Evolutionary conservation across 2,888 invertebrate species (phyloP), one percentile per base, ranked within the genome.

Genomic region (Mesorhabditis spiculigera): DNA sequence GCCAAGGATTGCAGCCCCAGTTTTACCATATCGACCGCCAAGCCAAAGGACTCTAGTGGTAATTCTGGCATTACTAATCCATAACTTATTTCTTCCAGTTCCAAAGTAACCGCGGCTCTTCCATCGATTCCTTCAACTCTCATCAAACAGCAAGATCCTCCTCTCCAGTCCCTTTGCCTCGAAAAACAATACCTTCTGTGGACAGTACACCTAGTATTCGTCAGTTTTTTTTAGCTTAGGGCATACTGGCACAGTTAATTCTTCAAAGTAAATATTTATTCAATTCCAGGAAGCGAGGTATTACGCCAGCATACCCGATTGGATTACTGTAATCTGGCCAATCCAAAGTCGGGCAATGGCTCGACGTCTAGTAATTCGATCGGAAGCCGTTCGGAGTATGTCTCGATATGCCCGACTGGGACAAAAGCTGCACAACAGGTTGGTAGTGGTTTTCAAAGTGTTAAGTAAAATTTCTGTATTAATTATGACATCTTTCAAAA

Each of bases 101-200:
- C 66, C 72, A 68, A 69, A 69, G 72, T 71, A 71, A 70, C 68
- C 74, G 70, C 62, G 70, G 73, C 13, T 75, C 75, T 44, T 76
- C 76, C 6, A 70, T 72, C 63, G 77, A 77, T 65, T 77, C 77
- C 62, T 70, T 75, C 8, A 75, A 75, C 71, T 77, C 77, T 44
- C 71, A 72, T 66, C 70, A 77, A 70, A 77, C 77, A 58, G 70
- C 75, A 1, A 66, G 71, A 43, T 72, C 75, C 44, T 69, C 72
- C 63, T 71, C 72, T 58, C 65, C 63, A 4, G 42, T 42, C 42
- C 66, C 71, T 10, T 63, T 75, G 45, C 50, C 68, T 28, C 71
- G 72, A 43, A 70, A 68, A 0, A 62, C 70, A 5, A 67, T 75
- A 28, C 58, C 58, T 13, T 50, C 58, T 10, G 58, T 50, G 8